Evolutionary conservation across 2,888 invertebrate genomes (phyloP), one percentile per base, ranked within the genome.

Genomic region (Formica aserva): DNA sequence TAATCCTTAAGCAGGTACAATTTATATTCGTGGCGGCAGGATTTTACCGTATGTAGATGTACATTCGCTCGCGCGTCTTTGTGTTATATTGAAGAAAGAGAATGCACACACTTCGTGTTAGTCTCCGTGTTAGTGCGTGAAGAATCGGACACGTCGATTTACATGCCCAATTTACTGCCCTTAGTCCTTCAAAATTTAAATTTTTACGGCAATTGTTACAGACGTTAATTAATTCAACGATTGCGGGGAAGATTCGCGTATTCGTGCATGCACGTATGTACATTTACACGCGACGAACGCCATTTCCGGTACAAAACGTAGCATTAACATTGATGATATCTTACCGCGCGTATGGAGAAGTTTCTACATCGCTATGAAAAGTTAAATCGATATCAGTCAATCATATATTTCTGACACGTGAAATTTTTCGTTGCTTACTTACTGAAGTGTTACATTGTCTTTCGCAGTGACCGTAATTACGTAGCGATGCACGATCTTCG

Each of bases 1-100:
- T 93, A 93, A 92, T 93, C 92, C 92, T 94, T 92, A 92, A 91
- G 91, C 94, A 94, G 94, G 94, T 94, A 94, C 94, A 89, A 90
- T 93, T 93, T 92, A 52, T 52, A 92, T 90, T 90, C 89, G 91
- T 92, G 91, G 91, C 91, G 92, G 91, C 89, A 87, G 87, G 83
- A 89, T 82, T 86, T 45, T 45, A 18, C 15, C 5, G 18, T 72
- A 75, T 74, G 55, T 81, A 69, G 67, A 62, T 81, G 85, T 78
- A 69, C 80, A 82, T 62, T 62, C 76, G 32, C 55, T 87, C 82
- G 76, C 38, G 82, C 18, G 15, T 45, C 45, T 45, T 41, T 41
- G 41, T 41, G 18, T 18, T 45, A 45, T 45, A 69, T 74, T 69
- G 62, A 48, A 80, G 15, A 84, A 60, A 52, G 15, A 2, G 52